Percentiles rank a stretch among this genome's conserved stretches.
Conservation (phyloP, 2,113 vertebrate species). For the Bambusicola thoracicus region DNA sequence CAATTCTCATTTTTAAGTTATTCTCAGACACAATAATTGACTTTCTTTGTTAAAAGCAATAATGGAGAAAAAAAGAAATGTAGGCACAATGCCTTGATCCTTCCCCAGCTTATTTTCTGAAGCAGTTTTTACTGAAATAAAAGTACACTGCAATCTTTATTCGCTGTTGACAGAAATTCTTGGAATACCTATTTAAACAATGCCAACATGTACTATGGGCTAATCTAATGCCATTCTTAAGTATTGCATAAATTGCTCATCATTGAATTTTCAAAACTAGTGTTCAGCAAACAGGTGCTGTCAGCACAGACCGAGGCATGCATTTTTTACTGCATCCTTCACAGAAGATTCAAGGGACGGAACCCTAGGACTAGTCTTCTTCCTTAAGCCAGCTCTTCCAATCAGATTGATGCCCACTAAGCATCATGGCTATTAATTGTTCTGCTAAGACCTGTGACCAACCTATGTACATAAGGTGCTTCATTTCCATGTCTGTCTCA, state of each 20-base stretch:
- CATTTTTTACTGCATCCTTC: neutral
- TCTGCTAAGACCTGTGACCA: neutral
- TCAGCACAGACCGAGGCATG: neutral
- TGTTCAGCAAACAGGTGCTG: neutral
- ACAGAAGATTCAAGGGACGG: neutral
- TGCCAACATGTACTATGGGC: neutral
- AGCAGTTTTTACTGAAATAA: neutral
- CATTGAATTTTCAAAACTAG: neutral
- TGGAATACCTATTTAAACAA: neutral
- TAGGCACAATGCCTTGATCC: neutral
- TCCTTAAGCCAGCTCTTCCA: neutral
- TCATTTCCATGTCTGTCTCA: neutral
- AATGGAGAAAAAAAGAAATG: accelerated
- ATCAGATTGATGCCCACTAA: neutral
- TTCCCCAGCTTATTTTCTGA: neutral
- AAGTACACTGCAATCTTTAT: neutral
- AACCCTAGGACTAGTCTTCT: neutral
- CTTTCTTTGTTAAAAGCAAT: neutral
- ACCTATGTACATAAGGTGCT: neutral
- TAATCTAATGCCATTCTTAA: neutral
- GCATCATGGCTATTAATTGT: neutral
- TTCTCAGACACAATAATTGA: neutral
- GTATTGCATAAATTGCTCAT: neutral
- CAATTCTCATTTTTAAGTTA: neutral
- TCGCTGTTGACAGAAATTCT: neutral